Evolutionary conservation across 2,797 vertebrate genomes (phyloP).

Genomic region (Manis pentadactyla): DNA sequence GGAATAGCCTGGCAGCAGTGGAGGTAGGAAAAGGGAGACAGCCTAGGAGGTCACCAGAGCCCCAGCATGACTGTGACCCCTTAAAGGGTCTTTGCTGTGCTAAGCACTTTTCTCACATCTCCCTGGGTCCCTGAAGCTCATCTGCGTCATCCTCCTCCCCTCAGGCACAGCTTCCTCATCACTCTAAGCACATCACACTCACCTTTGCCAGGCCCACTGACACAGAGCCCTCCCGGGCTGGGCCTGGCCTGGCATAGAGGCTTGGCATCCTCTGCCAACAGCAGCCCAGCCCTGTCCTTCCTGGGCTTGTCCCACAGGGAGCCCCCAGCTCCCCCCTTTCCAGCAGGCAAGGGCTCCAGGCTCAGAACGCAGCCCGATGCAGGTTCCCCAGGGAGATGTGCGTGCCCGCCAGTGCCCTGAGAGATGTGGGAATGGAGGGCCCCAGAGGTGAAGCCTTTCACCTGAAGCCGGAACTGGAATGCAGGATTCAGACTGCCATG

Average conservation of each 20-base stretch:
- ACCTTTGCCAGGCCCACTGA: no score
- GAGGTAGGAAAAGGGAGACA: not conserved
- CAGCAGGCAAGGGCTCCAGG: not conserved
- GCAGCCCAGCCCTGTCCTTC: not conserved
- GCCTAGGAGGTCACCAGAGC: not conserved
- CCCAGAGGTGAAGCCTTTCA: not conserved
- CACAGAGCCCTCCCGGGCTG: not conserved
- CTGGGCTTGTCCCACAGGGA: not conserved
- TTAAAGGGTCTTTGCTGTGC: not conserved
- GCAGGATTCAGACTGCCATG: not conserved
- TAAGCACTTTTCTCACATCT: not conserved
- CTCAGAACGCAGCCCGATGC: not conserved
- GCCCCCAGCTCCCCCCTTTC: not conserved
- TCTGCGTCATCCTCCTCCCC: not conserved
- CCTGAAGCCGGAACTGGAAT: not conserved
- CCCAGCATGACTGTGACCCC: no score
- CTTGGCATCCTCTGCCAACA: not conserved
- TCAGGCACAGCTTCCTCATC: not conserved
- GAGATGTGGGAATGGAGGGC: not conserved
- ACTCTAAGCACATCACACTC: not conserved
- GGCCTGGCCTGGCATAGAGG: not conserved
- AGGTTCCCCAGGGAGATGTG: not conserved
- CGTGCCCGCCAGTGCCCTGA: not conserved
- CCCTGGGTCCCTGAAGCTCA: not conserved
- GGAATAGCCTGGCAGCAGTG: not conserved